A percentile compares a stretch with the other conserved stretches of the same genome.
These are phyloP conservation scores for Hirudo medicinalis DNA, from an alignment of 1,140 invertebrate species.

Conservation along the genomic window DNA sequence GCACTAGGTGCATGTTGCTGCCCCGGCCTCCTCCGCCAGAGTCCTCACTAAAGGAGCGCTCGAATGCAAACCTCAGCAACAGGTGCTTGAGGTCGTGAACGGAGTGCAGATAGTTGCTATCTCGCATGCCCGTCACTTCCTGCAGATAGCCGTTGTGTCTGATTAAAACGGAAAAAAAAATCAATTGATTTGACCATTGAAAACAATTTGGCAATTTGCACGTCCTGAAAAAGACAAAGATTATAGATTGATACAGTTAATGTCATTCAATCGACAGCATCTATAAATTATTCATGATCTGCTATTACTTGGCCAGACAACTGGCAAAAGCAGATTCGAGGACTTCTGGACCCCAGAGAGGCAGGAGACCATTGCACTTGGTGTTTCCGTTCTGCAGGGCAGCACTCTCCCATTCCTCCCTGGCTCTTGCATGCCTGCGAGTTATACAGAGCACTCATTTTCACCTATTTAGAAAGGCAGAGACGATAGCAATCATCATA, in stretches of 20 bases:
- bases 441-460: background rate
- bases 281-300: too few relatives aligned
- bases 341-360: conserved; percentile 88
- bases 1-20: conserved; percentile 90
- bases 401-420: conserved; percentile 95
- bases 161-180: conserved; percentile 21
- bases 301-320: conserved; percentile 62
- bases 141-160: conserved; percentile 45
- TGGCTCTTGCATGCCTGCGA: conserved; percentile 50
- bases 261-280: too few relatives aligned
- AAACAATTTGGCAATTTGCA: too few relatives aligned
- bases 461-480: background rate
- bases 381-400: conserved; percentile 94
- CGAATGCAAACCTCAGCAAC: conserved; percentile 74
- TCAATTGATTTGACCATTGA: too few relatives aligned
- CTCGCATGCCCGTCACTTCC: conserved; percentile 39
- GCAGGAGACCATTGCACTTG: conserved; percentile 85
- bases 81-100: conserved; percentile 87
- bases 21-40: conserved; percentile 83
- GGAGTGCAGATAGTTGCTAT: conserved; percentile 50
- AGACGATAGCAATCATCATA: conserved; percentile 28
- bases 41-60: conserved; percentile 90
- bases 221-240: too few relatives aligned
- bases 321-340: conserved; percentile 85
- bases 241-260: too few relatives aligned